Evolutionary conservation across 2,113 vertebrate species (phyloP).

Genomic region (Baryphthengus martii): DNA sequence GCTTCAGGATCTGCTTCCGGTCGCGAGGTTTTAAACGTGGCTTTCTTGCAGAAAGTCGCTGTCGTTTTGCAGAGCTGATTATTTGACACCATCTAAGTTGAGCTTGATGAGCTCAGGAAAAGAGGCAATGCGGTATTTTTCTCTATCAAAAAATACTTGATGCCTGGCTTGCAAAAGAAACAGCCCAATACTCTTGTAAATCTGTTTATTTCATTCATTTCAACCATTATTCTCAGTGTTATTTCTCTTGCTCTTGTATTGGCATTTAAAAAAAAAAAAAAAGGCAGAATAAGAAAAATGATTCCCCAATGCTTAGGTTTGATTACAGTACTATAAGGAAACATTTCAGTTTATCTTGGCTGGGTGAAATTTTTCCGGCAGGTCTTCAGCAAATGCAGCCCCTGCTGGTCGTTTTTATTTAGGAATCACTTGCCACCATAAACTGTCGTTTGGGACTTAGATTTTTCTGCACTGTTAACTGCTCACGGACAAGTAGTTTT

Average conservation of each 20-base stretch:
- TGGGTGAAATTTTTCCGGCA: background rate
- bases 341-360: background rate
- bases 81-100: background rate
- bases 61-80: background rate
- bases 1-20: background rate
- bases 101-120: background rate
- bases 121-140: background rate
- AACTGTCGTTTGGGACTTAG: background rate
- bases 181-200: background rate
- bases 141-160: background rate
- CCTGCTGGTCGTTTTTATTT: background rate
- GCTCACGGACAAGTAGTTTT: background rate
- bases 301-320: background rate
- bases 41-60: background rate
- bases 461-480: background rate
- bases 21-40: background rate
- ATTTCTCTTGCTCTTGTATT: no score
- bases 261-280: no score
- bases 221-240: background rate
- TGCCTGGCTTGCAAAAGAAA: background rate
- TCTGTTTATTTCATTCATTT: background rate
- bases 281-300: background rate
- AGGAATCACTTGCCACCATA: background rate
- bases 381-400: background rate
- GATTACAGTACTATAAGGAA: background rate